phyloP scores from a whole-genome alignment of 2,113 vertebrate genomes.

The Phalacrocorax pelagicus region DNA sequence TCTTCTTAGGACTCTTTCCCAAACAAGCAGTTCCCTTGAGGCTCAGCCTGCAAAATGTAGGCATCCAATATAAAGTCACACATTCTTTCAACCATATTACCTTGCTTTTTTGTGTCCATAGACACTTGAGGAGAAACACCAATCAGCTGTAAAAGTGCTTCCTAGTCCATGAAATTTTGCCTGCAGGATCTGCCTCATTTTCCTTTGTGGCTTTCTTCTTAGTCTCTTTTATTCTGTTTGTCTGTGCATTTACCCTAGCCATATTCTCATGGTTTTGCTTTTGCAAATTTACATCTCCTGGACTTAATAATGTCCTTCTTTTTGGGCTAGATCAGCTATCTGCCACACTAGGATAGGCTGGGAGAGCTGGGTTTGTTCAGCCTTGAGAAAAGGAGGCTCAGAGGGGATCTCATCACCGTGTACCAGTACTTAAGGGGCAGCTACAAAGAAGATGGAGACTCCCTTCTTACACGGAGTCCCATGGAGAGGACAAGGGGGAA shows the following conservation, averaged over 20 bases:
- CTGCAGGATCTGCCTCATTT: not conserved
- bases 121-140: not conserved
- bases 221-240: not conserved
- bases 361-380: too few relatives aligned
- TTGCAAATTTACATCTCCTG: not conserved
- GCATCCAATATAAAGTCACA: not conserved
- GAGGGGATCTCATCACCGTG: too few relatives aligned
- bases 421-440: too few relatives aligned
- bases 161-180: not conserved
- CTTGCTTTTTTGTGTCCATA: not conserved
- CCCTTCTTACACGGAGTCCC: too few relatives aligned
- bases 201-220: not conserved
- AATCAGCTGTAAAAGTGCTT: not conserved
- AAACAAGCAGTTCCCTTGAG: not conserved
- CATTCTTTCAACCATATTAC: not conserved
- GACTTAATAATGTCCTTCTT: not conserved
- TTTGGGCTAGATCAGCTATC: not conserved
- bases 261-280: not conserved
- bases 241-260: not conserved
- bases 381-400: too few relatives aligned
- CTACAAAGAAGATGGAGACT: too few relatives aligned
- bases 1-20: not conserved
- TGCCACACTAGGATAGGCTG: too few relatives aligned
- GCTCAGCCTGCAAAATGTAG: not conserved
- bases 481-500: too few relatives aligned